These are phyloP conservation scores for Camponotus floridanus DNA, from an alignment of 1,140 invertebrate species.

Conservation along the genomic window DNA sequence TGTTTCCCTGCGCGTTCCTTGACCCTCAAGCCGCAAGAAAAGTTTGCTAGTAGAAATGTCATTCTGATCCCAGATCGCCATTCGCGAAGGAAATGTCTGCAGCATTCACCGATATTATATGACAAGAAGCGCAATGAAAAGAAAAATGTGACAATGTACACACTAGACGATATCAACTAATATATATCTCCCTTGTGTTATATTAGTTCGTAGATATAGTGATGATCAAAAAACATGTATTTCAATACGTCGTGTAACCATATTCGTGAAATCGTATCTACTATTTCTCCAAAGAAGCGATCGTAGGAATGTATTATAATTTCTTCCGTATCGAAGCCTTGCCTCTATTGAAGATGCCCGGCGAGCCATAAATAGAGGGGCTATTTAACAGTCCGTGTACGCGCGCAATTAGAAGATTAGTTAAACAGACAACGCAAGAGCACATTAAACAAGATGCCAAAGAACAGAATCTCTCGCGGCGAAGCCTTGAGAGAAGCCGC, in stretches of 20 bases:
- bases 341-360: not conserved
- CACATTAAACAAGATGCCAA: not conserved
- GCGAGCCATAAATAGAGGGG: not conserved
- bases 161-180: conserved; percentile 24
- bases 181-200: not conserved
- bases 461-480: not conserved
- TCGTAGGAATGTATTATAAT: not conserved
- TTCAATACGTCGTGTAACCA: conserved; percentile 3
- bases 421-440: conserved; percentile 19
- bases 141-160: conserved; percentile 26
- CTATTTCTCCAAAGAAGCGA: not conserved
- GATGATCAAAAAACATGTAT: not conserved
- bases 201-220: not conserved
- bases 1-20: conserved; percentile 20
- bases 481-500: not conserved
- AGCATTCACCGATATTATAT: conserved; percentile 26
- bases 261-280: no score
- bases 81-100: conserved; percentile 48
- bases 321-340: not conserved
- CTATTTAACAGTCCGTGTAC: not conserved
- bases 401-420: conserved; percentile 23
- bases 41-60: conserved; percentile 56
- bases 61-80: conserved; percentile 47
- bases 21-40: conserved; percentile 31
- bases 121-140: conserved; percentile 28